These are phyloP conservation scores for Scaeva pyrastri DNA, from an alignment of 2,888 invertebrate genomes.

Conservation along the genomic window DNA sequence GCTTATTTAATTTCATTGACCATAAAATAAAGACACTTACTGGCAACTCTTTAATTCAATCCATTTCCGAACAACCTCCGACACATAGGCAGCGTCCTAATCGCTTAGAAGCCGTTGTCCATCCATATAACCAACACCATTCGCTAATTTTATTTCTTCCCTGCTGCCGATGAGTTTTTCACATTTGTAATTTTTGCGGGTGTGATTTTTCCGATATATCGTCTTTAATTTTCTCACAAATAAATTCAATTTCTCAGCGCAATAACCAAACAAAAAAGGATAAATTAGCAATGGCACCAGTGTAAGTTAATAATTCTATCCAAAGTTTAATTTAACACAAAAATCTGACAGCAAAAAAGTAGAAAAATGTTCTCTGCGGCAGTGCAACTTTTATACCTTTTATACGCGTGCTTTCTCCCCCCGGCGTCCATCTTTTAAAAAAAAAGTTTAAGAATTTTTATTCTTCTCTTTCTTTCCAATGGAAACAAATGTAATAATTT, in stretches of 20 bases:
- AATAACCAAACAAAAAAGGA: conserved; percentile 62
- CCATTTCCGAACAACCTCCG: background rate
- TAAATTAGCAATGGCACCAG: conserved; percentile 77
- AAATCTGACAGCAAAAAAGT: conserved; percentile 42
- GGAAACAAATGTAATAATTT: conserved; percentile 24
- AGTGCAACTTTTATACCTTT: conserved; percentile 65
- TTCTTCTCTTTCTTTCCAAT: conserved; percentile 52
- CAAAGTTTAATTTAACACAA: conserved; percentile 37
- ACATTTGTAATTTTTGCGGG: conserved; percentile 72
- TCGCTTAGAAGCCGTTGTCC: background rate
- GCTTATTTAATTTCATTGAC: too few relatives aligned
- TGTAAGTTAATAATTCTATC: conserved; percentile 78
- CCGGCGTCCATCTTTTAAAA: conserved; percentile 77
- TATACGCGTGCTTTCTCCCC: conserved; percentile 77
- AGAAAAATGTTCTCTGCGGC: conserved; percentile 44
- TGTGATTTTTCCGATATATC: conserved; percentile 64
- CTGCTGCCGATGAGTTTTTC: conserved; percentile 64
- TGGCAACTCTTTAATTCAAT: too few relatives aligned
- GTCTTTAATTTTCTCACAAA: conserved; percentile 53
- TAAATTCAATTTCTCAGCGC: conserved; percentile 50
- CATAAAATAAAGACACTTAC: too few relatives aligned
- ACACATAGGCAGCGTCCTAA: conserved; percentile 32
- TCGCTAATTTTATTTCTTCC: conserved; percentile 71
- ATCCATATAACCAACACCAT: conserved; percentile 61
- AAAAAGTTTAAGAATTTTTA: conserved; percentile 7